A percentile compares a stretch with the other conserved stretches of the same genome.
phyloP scores from a whole-genome alignment of 2,113 vertebrate genomes.

The Beaufortia kweichowensis region DNA sequence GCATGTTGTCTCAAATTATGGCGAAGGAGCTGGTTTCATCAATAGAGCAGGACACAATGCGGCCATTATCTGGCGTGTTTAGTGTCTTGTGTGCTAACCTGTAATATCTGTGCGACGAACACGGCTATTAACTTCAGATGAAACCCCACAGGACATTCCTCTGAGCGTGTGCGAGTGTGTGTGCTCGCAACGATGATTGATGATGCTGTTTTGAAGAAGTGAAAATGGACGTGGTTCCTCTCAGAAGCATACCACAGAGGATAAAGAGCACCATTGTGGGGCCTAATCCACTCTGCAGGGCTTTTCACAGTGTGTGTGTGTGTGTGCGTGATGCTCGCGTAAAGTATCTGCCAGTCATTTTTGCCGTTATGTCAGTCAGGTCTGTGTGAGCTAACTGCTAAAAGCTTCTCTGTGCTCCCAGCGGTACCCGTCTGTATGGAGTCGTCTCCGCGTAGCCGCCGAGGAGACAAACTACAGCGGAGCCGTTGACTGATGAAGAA shows the following conservation, averaged over 20 bases:
- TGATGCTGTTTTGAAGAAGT: conserved; percentile 76
- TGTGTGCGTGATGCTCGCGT: conserved; percentile 19
- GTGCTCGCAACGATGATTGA: conserved; percentile 67
- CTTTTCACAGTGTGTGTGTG: conserved; percentile 51
- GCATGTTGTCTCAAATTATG: conserved; percentile 24
- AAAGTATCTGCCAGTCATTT: conserved; percentile 24
- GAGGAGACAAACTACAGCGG: conserved; percentile 41
- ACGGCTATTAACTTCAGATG: conserved; percentile 57
- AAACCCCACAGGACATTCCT: conserved; percentile 52
- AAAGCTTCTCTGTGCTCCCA: conserved; percentile 54
- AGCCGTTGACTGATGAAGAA: conserved; percentile 43
- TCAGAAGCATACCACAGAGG: conserved; percentile 66
- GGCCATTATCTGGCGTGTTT: conserved; percentile 37
- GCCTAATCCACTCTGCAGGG: conserved; percentile 64
- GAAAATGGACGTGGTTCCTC: conserved; percentile 66
- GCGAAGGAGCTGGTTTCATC: conserved; percentile 32
- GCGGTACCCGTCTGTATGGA: conserved; percentile 44
- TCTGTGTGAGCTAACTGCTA: conserved; percentile 42
- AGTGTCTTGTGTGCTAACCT: conserved; percentile 33
- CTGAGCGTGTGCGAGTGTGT: conserved; percentile 32
- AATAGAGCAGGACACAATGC: conserved; percentile 22
- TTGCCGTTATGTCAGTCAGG: conserved; percentile 21
- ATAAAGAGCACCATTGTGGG: conserved; percentile 72
- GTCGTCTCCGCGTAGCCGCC: conserved; percentile 47
- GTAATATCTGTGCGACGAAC: conserved; percentile 50